Base-by-base conservation (phyloP, 2,888 invertebrate species). In the Notocelia uddmanniana region DNA sequence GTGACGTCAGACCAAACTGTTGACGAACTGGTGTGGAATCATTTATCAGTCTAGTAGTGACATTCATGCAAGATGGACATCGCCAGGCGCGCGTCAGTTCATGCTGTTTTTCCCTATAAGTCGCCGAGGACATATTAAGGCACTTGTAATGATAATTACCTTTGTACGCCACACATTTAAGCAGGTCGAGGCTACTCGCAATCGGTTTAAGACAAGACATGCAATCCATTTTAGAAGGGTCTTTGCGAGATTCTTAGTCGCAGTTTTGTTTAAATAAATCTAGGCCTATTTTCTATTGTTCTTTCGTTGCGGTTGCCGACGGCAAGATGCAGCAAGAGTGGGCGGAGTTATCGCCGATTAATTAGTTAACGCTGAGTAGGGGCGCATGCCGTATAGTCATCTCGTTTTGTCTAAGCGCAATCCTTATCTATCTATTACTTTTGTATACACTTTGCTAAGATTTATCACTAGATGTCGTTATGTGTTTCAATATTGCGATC, bases 231-330 rank as follows among this genome's bases (percentile, higher is more conserved):
- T 18, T 48, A 18, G 18, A 48, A 18, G 18, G n/a, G 18, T 48
- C 8, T 18, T 48, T 45, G n/a, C 15, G 3, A 45, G 13, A 45
- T 15, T n/a, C 15, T 15, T 2, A 3, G 45, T 15, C n/a, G 18
- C n/a, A 48, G 8, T 6, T n/a, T 18, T 18, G 48, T 48, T 48
- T 48, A 48, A 3, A 48, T 18, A 5, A 18, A 48, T 48, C 18
- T 18, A 48, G 48, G 48, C 48, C 48, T 18, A 48, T 48, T 48
- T 48, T 48, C 48, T 48, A 48, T 48, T 48, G 48, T 48, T 48
- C 18, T 48, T 34, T 34, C 34, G 3, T 34, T 34, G 6, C 34
- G 34, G 34, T 18, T 8, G 48, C 48, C 48, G 48, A 18, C 48
- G 48, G 48, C 48, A 48, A 48, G 18, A 15, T 48, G 48, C 48